Base-by-base conservation (phyloP, 2,797 vertebrate species). In the Paedocypris micromegethes region DNA sequence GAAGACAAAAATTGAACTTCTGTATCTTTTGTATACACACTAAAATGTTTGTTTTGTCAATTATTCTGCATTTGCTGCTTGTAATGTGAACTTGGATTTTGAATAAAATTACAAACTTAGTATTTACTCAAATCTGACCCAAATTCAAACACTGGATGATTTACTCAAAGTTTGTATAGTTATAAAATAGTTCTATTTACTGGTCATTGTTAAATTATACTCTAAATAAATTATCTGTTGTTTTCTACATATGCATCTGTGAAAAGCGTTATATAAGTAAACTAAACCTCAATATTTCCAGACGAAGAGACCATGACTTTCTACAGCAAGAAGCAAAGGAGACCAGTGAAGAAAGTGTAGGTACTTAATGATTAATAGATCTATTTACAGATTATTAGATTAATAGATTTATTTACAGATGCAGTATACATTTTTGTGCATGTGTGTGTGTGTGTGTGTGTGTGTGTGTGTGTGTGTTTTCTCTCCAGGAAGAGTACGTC, bases 11-110 rank as follows among this genome's bases (percentile, higher is more conserved):
- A 69, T 60, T 59, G 71, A 77, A 54, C 46, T 72, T 46, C 63
- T 80, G 83, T 85, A 85, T 85, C 82, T 78, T 82, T 77, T 61
- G 6, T 9, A 48, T 38, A 42, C 23, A 50, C 2, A 37, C 8
- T 47, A 37, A 2, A 3, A 7, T 2, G 9, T 4, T 56, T 56
- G 9, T 5, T 9, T 60, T 41, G 46, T 48, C 37, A 46, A 37
- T 41, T 41, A 9, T 9, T 3, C 38, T 9, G 54, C 23, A 23
- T 23, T 23, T 23, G 23, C 23, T 23, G 23, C 23, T 23, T 23
- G 23, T 23, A 23, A 23, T 23, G 23, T 23, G 23, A 23, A 23
- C 23, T 23, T 23, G 23, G 23, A 23, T 23, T 23, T 23, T 23
- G 23, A 23, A 23, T 23, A 23, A 23, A 23, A 23, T 23, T 23